Conservation (phyloP, 2,113 vertebrate species). For the Prietella phreatophila region DNA sequence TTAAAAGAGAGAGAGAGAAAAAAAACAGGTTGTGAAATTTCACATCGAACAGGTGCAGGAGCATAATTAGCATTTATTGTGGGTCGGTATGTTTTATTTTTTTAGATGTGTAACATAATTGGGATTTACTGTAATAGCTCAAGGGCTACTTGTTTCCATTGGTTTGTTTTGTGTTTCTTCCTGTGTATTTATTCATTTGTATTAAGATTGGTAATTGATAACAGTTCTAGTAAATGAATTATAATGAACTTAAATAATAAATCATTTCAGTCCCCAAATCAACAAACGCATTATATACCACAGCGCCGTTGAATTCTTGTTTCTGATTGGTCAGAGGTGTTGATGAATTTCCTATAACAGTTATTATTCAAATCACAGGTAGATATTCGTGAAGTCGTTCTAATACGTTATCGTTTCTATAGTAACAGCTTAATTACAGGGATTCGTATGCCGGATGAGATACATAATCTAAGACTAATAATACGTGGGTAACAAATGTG, state of each 20-base stretch:
- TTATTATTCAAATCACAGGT: not conserved
- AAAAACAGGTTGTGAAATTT: slow-evolving; percentile 16
- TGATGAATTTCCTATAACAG: not conserved
- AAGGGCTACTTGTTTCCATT: too few relatives aligned
- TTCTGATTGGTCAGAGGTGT: not conserved
- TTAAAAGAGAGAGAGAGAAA: not conserved
- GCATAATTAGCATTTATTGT: slow-evolving; percentile 31
- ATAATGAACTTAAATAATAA: not conserved
- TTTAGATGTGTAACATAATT: slow-evolving; percentile 5
- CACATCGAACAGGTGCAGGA: not conserved
- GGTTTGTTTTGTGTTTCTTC: not conserved
- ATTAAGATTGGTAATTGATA: not conserved
- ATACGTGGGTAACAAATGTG: not conserved
- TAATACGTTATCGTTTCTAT: not conserved
- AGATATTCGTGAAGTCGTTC: not conserved
- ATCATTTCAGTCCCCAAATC: not conserved
- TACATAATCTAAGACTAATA: not conserved
- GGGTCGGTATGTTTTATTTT: not conserved
- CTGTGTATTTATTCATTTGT: not conserved
- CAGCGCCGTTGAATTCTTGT: not conserved
- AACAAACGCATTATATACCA: not conserved
- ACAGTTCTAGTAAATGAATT: not conserved
- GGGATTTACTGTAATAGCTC: not conserved
- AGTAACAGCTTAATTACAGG: not conserved
- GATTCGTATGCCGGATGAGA: not conserved